A percentile compares a stretch with the other conserved stretches of the same genome.
Evolutionary conservation across 2,113 vertebrate genomes (phyloP).

Genomic region (Psammodynastes pulverulentus): DNA sequence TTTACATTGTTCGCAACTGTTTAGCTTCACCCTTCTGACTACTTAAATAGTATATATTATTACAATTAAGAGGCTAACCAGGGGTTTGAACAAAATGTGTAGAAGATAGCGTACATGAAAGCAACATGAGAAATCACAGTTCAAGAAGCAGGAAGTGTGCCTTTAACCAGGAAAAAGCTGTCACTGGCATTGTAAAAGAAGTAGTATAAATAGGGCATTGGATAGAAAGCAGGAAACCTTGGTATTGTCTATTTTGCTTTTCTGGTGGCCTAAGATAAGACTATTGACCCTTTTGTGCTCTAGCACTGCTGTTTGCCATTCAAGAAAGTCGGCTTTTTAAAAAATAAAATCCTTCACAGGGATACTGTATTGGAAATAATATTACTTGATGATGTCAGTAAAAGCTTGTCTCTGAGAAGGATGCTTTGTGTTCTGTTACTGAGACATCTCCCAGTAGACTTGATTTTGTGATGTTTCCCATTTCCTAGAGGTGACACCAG

Average conservation of each 20-base stretch:
- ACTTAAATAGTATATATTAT: constrained; percentile 19
- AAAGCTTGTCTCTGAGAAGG: neutral
- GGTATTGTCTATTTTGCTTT: constrained; percentile 85
- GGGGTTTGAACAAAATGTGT: constrained; percentile 47
- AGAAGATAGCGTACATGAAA: constrained; percentile 57
- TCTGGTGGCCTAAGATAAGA: constrained; percentile 91
- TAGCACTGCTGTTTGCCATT: neutral
- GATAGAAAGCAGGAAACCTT: constrained; percentile 93
- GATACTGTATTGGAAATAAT: neutral
- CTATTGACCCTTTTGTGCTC: constrained; percentile 73
- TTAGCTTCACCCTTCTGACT: constrained; percentile 32
- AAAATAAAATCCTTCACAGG: neutral
- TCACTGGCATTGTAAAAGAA: constrained; percentile 81
- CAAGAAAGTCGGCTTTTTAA: neutral
- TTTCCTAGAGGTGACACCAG: constrained; percentile 1
- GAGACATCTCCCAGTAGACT: constrained; percentile 1
- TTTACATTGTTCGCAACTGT: constrained; percentile 43
- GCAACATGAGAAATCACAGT: constrained; percentile 64
- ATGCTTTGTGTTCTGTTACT: constrained; percentile 9
- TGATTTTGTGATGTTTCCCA: neutral
- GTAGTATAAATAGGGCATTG: constrained; percentile 93
- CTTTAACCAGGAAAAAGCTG: constrained; percentile 88
- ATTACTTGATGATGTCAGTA: constrained; percentile 9
- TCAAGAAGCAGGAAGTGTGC: constrained; percentile 66
- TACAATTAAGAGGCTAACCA: constrained; percentile 48